Conservation (phyloP, 2,888 invertebrate species). For the Rotaria sp. region DNA sequence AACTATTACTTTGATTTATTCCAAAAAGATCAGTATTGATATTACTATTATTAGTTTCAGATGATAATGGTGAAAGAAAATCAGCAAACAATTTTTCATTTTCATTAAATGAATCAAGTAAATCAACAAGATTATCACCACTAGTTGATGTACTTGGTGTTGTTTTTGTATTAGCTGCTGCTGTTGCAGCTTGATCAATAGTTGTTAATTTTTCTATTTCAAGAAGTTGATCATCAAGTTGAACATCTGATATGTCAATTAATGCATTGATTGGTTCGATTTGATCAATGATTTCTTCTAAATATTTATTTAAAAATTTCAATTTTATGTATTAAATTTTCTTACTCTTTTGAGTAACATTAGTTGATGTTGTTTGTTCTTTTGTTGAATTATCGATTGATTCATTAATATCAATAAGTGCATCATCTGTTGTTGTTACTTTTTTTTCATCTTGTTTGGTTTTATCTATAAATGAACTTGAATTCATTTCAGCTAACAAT, state of each 20-base stretch:
- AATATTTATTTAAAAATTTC: neutral
- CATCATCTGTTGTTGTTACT: neutral
- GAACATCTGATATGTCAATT: neutral
- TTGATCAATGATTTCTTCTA: neutral
- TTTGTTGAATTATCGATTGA: neutral
- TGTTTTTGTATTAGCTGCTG: neutral
- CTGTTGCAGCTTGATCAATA: neutral
- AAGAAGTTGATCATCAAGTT: conserved; percentile 28
- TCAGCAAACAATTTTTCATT: neutral
- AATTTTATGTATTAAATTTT: neutral
- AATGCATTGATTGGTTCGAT: neutral
- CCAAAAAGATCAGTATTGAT: neutral
- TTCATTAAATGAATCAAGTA: neutral
- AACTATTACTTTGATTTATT: neutral
- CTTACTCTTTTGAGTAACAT: neutral
- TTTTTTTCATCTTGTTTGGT: neutral
- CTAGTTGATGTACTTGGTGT: neutral
- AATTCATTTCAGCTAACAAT: conserved; percentile 21
- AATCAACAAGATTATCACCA: conserved; percentile 12
- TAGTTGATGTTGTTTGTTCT: neutral
- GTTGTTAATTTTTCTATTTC: conserved; percentile 19
- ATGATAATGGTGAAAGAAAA: neutral
- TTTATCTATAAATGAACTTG: neutral
- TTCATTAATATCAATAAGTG: neutral
- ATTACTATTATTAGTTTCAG: neutral